A percentile compares a stretch with the other conserved stretches of the same genome.
phyloP scores from a whole-genome alignment of 2,888 invertebrate genomes.

The Cancer borealis region DNA sequence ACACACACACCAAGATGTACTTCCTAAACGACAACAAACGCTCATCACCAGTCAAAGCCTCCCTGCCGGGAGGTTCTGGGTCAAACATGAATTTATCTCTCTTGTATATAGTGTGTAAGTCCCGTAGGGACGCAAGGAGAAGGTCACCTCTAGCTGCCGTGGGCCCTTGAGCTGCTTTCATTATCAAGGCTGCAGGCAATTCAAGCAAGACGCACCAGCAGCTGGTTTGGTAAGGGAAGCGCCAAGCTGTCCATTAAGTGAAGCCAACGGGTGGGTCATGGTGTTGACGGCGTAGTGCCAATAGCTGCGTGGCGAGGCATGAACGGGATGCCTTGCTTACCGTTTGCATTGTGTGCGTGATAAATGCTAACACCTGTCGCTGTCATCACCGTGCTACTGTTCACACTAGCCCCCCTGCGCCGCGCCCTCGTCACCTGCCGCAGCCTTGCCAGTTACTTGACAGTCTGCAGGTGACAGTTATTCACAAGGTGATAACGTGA shows the following conservation, averaged over 20 bases:
- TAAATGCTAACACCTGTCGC: background rate
- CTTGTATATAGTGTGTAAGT: background rate
- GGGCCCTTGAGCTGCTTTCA: background rate
- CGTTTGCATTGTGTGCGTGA: background rate
- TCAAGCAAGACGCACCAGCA: background rate
- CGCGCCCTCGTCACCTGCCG: background rate
- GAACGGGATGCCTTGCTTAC: background rate
- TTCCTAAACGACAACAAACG: background rate
- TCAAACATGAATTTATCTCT: background rate
- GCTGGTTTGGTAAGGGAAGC: background rate
- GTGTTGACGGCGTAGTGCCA: background rate
- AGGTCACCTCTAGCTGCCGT: background rate
- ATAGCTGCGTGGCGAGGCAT: background rate
- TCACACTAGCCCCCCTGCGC: background rate
- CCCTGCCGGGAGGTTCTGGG: background rate
- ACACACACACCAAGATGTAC: background rate
- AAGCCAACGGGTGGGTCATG: background rate
- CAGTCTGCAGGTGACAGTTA: background rate
- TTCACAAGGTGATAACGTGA: background rate
- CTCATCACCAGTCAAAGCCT: background rate
- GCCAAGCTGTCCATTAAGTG: background rate
- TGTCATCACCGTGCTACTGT: background rate
- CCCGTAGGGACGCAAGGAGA: background rate
- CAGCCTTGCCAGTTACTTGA: background rate
- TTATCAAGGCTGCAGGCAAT: background rate